A percentile compares a stretch with the other conserved stretches of the same genome.
Evolutionary conservation across 53 echinoderm and acorn worm genomes (phyloP).

Genomic region (Echinarachnius parma): DNA sequence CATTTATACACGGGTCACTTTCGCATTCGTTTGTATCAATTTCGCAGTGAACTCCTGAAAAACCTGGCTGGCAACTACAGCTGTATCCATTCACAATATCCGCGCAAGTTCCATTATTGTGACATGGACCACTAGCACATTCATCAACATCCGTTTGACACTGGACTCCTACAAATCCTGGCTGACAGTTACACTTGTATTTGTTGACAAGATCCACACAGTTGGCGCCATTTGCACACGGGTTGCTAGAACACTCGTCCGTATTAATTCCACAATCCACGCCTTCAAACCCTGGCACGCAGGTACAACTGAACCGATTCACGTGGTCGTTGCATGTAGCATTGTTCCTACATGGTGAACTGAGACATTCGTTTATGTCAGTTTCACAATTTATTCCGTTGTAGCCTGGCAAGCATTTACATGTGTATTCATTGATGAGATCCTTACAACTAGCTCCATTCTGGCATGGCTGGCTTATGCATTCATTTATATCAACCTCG

Average conservation of each 20-base stretch:
- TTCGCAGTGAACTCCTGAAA: slow-evolving; percentile 54
- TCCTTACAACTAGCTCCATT: slow-evolving; percentile 64
- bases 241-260: slow-evolving; percentile 46
- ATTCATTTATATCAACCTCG: slow-evolving; percentile 58
- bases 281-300: slow-evolving; percentile 47
- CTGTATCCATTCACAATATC: slow-evolving; percentile 58
- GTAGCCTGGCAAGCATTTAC: slow-evolving; percentile 48
- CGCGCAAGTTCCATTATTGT: slow-evolving; percentile 55
- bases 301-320: slow-evolving; percentile 32
- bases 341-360: slow-evolving; percentile 53
- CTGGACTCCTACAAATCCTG: slow-evolving; percentile 25
- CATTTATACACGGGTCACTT: slow-evolving; percentile 62
- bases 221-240: slow-evolving; percentile 47
- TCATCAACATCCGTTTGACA: slow-evolving; percentile 53
- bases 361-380: slow-evolving; percentile 51
- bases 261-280: slow-evolving; percentile 49
- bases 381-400: slow-evolving; percentile 60
- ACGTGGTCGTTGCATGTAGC: slow-evolving; percentile 34
- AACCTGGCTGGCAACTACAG: slow-evolving; percentile 62
- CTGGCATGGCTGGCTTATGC: slow-evolving; percentile 43
- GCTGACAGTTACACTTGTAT: slow-evolving; percentile 35
- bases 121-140: slow-evolving; percentile 68
- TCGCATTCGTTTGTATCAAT: slow-evolving; percentile 63
- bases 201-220: slow-evolving; percentile 48
- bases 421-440: slow-evolving; percentile 44